Evolutionary conservation across 1,140 invertebrate species (phyloP), one percentile per base, ranked within the genome.

Genomic region (Trinorchestia longiramus): DNA sequence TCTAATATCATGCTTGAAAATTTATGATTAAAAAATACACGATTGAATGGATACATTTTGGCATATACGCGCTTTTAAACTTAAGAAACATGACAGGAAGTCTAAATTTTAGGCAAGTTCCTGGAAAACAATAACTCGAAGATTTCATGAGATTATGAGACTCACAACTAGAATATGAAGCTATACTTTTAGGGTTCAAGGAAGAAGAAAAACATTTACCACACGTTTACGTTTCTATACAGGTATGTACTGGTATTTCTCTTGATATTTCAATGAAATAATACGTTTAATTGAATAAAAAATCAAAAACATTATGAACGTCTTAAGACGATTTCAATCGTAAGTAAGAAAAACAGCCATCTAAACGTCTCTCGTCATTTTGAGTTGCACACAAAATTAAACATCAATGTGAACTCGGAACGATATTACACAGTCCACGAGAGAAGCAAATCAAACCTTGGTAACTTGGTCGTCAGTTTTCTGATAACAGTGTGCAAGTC

Each of bases 381-480:
- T 36, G 28, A 3, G 62, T 23, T 77, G n/a, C 15, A 36, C 28
- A 77, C 28, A 77, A 77, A 77, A 77, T 19, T 77, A 77, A 77
- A 36, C 62, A 77, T 36, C 36, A 1, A 11, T 77, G 62, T 53
- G 28, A 77, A 77, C 62, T 36, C 62, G 15, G 8, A 23, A 23
- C 8, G 19, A 53, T 36, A 36, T 77, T 77, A 23, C 62, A 77
- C 15, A 77, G 28, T 36, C 62, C 11, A 77, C 8, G 28, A 77
- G 11, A 36, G 15, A 77, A 36, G 36, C 11, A 4, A 94, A 47
- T 11, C 92, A 19, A 40, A 94, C 92, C 92, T 94, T 42, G 44
- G 44, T 94, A 47, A 94, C 92, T 45, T 94, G 92, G 40, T 94
- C 92, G 43, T 94, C 43, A 36, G 92, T 94, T 47, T 94, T 94